Base-by-base conservation (phyloP, 2,113 vertebrate genomes). In the Oostethus manadensis region DNA sequence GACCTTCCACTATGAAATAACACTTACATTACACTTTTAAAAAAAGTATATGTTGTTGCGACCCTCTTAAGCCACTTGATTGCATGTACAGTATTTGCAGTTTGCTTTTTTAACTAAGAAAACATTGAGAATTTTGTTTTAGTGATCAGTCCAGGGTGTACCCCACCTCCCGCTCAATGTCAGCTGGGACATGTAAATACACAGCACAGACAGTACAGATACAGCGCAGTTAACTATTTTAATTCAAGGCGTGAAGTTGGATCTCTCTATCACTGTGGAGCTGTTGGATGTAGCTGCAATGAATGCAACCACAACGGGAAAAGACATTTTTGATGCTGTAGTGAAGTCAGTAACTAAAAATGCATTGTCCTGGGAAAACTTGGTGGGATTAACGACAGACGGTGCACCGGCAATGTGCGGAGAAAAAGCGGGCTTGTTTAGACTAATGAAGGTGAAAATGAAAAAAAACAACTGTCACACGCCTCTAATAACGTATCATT, bases 371-470 rank as follows among this genome's bases (percentile, higher is more conserved):
- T 57, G 62, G 58, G 58, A 66, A 61, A 61, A 65, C 0, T 61
- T 61, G 57, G 48, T 72, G n/a, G 63, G 68, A 44, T 10, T 70
- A 55, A 60, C 58, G 60, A 56, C 56, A 22, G 51, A 70, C 2
- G 56, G 56, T 14, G 40, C 63, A 58, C 53, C 47, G 4, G 58
- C 51, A 42, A 61, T 65, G 58, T 55, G 61, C 60, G 68, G 57
- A 60, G 45, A 18, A 45, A 65, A 56, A 60, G 0, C 1, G 1
- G 51, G 23, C 35, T 58, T 59, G 40, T 50, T 60, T 55, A 44
- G 57, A 62, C 16, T 58, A 18, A 26, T 58, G 59, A 51, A 58
- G 33, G 33, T 8, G 17, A 64, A 56, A 63, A 48, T 56, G 44
- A 7, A 50, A 50, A 57, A 57, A 43, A 22, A 1, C 3, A 58